phyloP scores from a whole-genome alignment of 2,888 invertebrate species.

The Pristionchus entomophagus region DNA sequence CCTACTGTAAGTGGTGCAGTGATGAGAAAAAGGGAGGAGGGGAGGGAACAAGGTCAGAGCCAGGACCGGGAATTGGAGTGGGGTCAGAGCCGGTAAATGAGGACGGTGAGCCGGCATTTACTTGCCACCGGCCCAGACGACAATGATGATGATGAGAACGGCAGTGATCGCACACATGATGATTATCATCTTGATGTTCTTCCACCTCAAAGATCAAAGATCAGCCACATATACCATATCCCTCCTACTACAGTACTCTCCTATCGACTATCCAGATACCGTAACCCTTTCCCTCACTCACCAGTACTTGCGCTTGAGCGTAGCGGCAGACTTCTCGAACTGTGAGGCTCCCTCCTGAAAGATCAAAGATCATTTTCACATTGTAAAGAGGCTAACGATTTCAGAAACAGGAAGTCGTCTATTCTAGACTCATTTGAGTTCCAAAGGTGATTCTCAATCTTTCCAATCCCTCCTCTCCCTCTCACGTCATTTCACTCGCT shows the following conservation, averaged over 20 bases:
- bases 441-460: not conserved
- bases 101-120: constrained; percentile 43
- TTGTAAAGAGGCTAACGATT: too few relatives aligned
- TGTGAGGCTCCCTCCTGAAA: constrained; percentile 76
- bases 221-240: not conserved
- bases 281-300: not conserved
- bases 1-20: not conserved
- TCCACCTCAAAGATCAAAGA: constrained; percentile 60
- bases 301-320: constrained; percentile 76
- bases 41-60: not conserved
- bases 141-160: constrained; percentile 72
- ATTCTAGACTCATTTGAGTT: not conserved
- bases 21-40: not conserved
- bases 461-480: not conserved
- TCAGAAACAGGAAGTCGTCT: not conserved
- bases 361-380: not conserved
- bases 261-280: constrained; percentile 49
- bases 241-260: constrained; percentile 50
- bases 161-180: constrained; percentile 75
- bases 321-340: constrained; percentile 76
- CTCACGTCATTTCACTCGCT: constrained; percentile 3
- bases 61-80: not conserved
- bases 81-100: constrained; percentile 9
- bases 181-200: constrained; percentile 76
- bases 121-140: constrained; percentile 71